Percentiles rank a stretch among this genome's conserved stretches.
These are phyloP conservation scores for Campoplex capitator DNA, from an alignment of 2,888 invertebrate genomes.

Conservation along the genomic window DNA sequence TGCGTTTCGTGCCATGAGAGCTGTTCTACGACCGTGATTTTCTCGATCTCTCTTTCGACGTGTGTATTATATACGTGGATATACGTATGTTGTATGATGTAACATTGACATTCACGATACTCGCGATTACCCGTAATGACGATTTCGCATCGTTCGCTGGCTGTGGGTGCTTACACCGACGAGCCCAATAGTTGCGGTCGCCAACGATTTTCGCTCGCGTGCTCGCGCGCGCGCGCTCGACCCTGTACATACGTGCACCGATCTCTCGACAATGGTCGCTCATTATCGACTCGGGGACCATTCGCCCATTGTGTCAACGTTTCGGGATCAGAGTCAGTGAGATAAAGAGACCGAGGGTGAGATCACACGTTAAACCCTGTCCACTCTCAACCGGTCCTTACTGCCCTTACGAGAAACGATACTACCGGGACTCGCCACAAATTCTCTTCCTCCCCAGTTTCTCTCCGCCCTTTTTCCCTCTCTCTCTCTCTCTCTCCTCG, in stretches of 20 bases:
- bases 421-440: constrained; percentile 66
- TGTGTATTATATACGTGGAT: not conserved
- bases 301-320: constrained; percentile 80
- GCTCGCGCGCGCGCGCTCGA: too few relatives aligned
- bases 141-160: constrained; percentile 52
- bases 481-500: not conserved
- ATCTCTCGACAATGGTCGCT: constrained; percentile 76
- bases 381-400: constrained; percentile 58
- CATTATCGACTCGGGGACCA: constrained; percentile 81
- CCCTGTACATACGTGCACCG: constrained; percentile 60
- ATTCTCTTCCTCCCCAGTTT: constrained; percentile 28
- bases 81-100: not conserved
- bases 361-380: constrained; percentile 25
- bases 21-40: constrained; percentile 47
- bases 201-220: constrained; percentile 26
- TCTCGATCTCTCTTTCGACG: constrained; percentile 41
- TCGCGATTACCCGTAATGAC: constrained; percentile 63
- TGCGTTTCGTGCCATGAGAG: constrained; percentile 27
- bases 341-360: constrained; percentile 31
- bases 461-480: not conserved
- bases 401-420: constrained; percentile 61
- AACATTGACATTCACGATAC: constrained; percentile 34
- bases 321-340: constrained; percentile 68
- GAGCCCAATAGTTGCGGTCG: constrained; percentile 47
- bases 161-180: constrained; percentile 31